Base-by-base conservation (phyloP, 2,888 invertebrate species). In the Gymnosoma rotundatum region DNA sequence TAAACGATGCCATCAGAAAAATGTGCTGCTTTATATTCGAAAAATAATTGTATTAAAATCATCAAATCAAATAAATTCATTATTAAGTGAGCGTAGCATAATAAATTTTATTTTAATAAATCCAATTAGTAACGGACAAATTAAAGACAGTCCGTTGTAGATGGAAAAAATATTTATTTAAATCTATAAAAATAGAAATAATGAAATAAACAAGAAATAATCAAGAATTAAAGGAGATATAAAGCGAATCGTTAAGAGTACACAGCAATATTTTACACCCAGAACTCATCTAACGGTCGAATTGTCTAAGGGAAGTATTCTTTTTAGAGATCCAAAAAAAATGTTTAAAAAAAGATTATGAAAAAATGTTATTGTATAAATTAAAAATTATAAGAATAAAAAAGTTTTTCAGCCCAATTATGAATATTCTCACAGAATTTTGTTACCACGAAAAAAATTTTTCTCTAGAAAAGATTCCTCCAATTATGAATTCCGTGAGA, bases 121-220 rank as follows among this genome's bases (percentile, higher is more conserved):
- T 90, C 90, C 90, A 90, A 90, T 90, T 90, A 90, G 90, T 90
- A 88, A 88, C 89, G 90, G 89, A 86, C 90, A 89, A 89, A 90
- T 90, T 90, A 88, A 88, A 73, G 84, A 81, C 84, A 73, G 66
- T 52, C 72, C n/a, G 32, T 45, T n/a, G 32, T 45, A 50, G 16
- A 36, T 52, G 14, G 38, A 36, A 45, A 4, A 32, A 63, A 18
- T 60, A 58, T 80, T 66, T 63, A 69, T 61, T 61, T 74, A 50
- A 52, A n/a, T 67, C 60, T 64, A 64, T 48, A 45, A 66, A 56
- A 66, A 74, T 58, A 66, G 36, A 78, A 78, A 78, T 75, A 75
- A 75, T 75, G 45, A 75, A 75, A 81, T 70, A 50, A 75, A 81
- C 50, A 75, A 80, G 74, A 80, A 80, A 74, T 67, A 79, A 73